Base-by-base conservation (phyloP, 2,113 vertebrate species). In the Peromyscus californicus region DNA sequence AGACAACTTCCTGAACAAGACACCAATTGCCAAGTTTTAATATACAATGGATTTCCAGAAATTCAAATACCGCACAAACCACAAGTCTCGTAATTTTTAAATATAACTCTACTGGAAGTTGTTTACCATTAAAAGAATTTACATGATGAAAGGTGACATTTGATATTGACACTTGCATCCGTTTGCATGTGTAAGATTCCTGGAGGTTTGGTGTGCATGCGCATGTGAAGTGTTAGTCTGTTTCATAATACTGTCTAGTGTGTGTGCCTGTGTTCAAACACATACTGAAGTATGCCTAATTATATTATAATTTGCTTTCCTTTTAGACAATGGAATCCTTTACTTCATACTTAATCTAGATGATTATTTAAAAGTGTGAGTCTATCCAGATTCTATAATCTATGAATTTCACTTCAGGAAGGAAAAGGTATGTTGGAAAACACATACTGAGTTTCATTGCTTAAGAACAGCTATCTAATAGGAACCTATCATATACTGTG, bases 341-440 rank as follows among this genome's bases (percentile, higher is more conserved):
- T 79, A 33, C 36, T 72, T 94, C 63, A 95, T 36, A 78, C 6
- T 84, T 42, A 63, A 76, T 91, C 61, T 3, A 65, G 75, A 15
- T 75, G 10, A 70, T 72, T 76, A 36, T 90, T 94, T 80, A 19
- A 88, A 80, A 74, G 36, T 45, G 4, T 63, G 59, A 63, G 6
- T 88, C 1, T 59, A 80, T 54, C n/a, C 6, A 76, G 19, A 70
- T 67, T 75, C 42, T 76, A 7, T 70, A 92, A 85, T 65, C 5
- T 42, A 90, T 85, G 48, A 57, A 95, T 96, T 97, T 95, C 10
- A 91, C 54, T 80, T 89, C 45, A 87, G 5, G 12, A 54, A 69
- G 16, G 24, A 90, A 96, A 91, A 19, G 1, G 0, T 70, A 6
- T 84, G 15, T 33, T 80, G 31, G 21, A 39, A 90, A 80, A 74